Percentiles rank a stretch among this genome's conserved stretches.
Evolutionary conservation across 2,888 invertebrate species (phyloP).

Genomic region (Labia minor): DNA sequence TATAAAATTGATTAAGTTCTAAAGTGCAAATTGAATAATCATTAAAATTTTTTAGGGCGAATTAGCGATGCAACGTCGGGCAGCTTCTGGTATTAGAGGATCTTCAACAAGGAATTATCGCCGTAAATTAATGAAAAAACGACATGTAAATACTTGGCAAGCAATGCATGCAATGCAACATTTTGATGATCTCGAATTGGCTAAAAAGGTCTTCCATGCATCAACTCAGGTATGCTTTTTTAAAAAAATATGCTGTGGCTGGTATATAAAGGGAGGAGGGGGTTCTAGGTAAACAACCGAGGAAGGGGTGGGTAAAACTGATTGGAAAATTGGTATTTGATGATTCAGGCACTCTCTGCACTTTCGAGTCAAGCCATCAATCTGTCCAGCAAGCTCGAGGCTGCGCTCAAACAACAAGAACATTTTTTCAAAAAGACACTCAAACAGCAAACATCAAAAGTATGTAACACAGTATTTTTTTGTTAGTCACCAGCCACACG

Average conservation of each 20-base stretch:
- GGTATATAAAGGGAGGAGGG: neutral
- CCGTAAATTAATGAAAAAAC: slow-evolving; percentile 58
- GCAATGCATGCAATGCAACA: slow-evolving; percentile 55
- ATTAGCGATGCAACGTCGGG: slow-evolving; percentile 43
- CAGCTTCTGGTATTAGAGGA: slow-evolving; percentile 26
- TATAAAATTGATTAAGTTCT: too few species aligned
- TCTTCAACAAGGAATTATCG: slow-evolving; percentile 45
- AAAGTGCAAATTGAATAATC: too few species aligned
- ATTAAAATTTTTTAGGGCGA: slow-evolving; percentile 89
- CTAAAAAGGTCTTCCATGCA: slow-evolving; percentile 50
- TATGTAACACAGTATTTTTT: slow-evolving; percentile 24
- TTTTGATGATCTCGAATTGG: slow-evolving; percentile 56
- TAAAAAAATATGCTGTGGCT: neutral
- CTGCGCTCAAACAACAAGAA: slow-evolving; percentile 45
- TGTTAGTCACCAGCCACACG: neutral
- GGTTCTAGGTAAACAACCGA: neutral
- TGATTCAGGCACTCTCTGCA: slow-evolving; percentile 35
- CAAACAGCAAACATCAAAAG: slow-evolving; percentile 49
- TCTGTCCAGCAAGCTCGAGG: slow-evolving; percentile 39
- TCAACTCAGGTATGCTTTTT: slow-evolving; percentile 35
- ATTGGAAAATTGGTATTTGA: neutral
- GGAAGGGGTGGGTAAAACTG: neutral
- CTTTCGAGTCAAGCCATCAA: slow-evolving; percentile 38
- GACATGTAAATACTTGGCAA: neutral
- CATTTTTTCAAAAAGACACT: slow-evolving; percentile 46